A percentile compares a stretch with the other conserved stretches of the same genome.
Conservation (phyloP, 2,113 vertebrate species). For the Grallaria varia region DNA sequence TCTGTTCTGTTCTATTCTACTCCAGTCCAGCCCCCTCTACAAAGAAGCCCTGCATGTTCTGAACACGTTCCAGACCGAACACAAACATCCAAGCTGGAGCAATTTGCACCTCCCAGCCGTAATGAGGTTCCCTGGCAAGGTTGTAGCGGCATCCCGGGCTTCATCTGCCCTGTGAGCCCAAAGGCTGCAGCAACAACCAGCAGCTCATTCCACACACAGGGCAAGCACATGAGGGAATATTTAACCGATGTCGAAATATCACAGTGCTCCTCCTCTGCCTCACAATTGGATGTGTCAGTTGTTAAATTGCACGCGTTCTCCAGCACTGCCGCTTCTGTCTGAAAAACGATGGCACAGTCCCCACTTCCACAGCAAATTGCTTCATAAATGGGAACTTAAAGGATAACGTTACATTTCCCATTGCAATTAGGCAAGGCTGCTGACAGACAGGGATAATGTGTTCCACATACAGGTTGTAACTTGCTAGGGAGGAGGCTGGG, state of each 20-base stretch:
- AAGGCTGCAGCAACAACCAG: constrained; percentile 5
- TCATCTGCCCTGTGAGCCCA: constrained; percentile 17
- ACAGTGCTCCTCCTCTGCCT: neutral
- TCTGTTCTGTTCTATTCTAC: neutral
- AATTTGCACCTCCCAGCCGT: constrained; percentile 28
- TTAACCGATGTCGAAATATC: constrained; percentile 68
- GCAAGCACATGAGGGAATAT: constrained; percentile 27
- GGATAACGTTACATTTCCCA: constrained; percentile 30
- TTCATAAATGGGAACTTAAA: constrained; percentile 56
- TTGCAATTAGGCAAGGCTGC: constrained; percentile 15
- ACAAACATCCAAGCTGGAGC: constrained; percentile 14
- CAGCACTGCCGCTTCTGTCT: constrained; percentile 50
- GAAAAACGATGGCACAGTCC: neutral
- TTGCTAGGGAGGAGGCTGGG: neutral
- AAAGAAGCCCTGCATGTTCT: neutral
- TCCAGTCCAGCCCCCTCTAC: neutral
- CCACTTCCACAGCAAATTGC: constrained; percentile 48
- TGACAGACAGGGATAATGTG: constrained; percentile 24
- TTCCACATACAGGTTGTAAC: neutral
- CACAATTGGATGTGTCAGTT: constrained; percentile 75
- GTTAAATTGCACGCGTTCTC: constrained; percentile 73
- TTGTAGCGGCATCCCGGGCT: neutral
- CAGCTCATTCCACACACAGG: constrained; percentile 4
- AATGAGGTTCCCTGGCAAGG: neutral
- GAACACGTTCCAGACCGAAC: neutral